Evolutionary conservation across 1,140 invertebrate genomes (phyloP).

Genomic region (Hermetia illucens): DNA sequence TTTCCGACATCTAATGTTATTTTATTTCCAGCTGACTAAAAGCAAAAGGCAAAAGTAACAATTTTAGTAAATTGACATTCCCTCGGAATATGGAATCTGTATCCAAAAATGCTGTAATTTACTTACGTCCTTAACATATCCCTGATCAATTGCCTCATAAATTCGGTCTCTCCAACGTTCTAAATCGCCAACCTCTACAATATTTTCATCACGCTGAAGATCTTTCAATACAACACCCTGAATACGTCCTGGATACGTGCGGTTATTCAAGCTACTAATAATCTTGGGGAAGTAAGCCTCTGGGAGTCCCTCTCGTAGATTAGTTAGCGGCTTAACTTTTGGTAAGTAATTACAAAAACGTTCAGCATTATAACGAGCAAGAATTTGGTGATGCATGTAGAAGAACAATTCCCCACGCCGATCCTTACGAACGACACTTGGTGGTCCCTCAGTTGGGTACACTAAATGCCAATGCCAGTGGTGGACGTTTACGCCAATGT

Average conservation of each 20-base stretch:
- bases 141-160: slow-evolving; percentile 43
- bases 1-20: slow-evolving; percentile 18
- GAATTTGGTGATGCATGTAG: slow-evolving; percentile 57
- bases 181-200: slow-evolving; percentile 38
- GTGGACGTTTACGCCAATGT: slow-evolving; percentile 46
- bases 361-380: slow-evolving; percentile 40
- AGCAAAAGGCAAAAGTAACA: no score
- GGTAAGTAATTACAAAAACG: slow-evolving; percentile 38
- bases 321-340: slow-evolving; percentile 35
- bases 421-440: slow-evolving; percentile 40
- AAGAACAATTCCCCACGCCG: slow-evolving; percentile 57
- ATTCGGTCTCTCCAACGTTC: slow-evolving; percentile 43
- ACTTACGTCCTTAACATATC: slow-evolving; percentile 30
- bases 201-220: slow-evolving; percentile 38
- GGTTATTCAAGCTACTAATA: slow-evolving; percentile 36
- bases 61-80: slow-evolving; percentile 30
- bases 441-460: slow-evolving; percentile 38
- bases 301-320: slow-evolving; percentile 34
- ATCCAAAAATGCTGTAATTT: slow-evolving; percentile 6
- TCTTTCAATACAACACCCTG: slow-evolving; percentile 34
- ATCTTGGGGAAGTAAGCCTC: slow-evolving; percentile 45
- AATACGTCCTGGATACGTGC: slow-evolving; percentile 39
- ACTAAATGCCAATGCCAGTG: slow-evolving; percentile 65
- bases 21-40: slow-evolving; percentile 15
- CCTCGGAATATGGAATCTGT: slow-evolving; percentile 33